Base-by-base conservation (phyloP, 2,797 vertebrate genomes). In the Alca torda region DNA sequence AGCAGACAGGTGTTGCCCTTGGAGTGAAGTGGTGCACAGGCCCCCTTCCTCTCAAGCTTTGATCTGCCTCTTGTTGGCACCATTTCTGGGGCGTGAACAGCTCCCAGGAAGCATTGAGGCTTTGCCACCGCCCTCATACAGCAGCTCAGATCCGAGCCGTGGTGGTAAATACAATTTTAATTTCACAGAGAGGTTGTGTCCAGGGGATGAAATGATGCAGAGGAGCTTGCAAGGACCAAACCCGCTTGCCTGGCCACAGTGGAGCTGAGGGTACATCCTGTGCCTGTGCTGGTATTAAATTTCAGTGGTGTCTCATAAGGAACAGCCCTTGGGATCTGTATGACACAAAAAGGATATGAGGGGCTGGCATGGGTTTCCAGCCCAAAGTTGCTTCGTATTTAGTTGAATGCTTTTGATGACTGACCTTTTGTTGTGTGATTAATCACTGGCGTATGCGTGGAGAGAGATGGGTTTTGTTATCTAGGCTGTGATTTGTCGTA, bases 261-360 rank as follows among this genome's bases (percentile, higher is more conserved):
- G 28, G 69, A 69, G 57, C 37, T 70, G 37, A 46, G 53, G 48
- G 20, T 7, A 4, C 0, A 0, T 35, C 61, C 41, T 87, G 15
- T 78, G 35, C 8, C 56, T 53, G 33, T 46, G 39, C 5, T 1
- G 2, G 21, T 53, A 15, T 45, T n/a, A 4, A 68, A 17, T 35
- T 78, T 63, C 7, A 61, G 39, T 56, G 14, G 17, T 15, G 9
- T 76, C 13, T 82, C 11, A 4, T 31, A 9, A 54, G 33, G 39
- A 26, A 21, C 37, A 51, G 35, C 35, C 50, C 17, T 41, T 65
- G 9, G 20, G 25, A 39, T 26, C 20, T 50, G 24, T 4, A 0
- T 1, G 16, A 11, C 4, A 19, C 9, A 23, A 12, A 79, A 45
- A 48, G 10, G 13, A 1, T 33, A 2, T 2, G n/a, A 76, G 50